Base-by-base conservation (phyloP, 2,113 vertebrate genomes). In the Oreochromis tanganicae region DNA sequence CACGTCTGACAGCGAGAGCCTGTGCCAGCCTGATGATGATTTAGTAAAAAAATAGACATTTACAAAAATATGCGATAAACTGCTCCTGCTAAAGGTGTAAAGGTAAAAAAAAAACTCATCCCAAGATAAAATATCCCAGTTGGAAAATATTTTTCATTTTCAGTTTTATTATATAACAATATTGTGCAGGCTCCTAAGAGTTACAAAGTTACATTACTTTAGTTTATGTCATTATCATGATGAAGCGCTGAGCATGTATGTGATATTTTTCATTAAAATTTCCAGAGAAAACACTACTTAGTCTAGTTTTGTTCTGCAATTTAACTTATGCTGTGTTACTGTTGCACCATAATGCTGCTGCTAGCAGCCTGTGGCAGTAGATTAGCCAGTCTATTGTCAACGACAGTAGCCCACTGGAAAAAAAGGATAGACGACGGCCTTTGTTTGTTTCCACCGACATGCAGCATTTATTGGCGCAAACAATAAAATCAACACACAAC, bases 141-240 rank as follows among this genome's bases (percentile, higher is more conserved):
- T 68, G 36, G 66, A 71, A 71, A 71, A 41, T 24, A 71, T 66
- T 66, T 66, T 66, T 66, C 34, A 71, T 2, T 71, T 71, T 71
- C 66, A 71, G 1, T 24, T 71, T 71, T 71, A 43, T 71, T 71
- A 71, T 24, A 24, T 71, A 13, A 43, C 36, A 71, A 71, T 71
- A 71, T 71, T 71, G 2, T 24, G 12, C 66, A 71, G 36, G 36
- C 36, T 71, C n/a, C 12, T 41, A 43, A 41, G n/a, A 71, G n/a
- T 71, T 71, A 41, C 19, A 63, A 43, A 71, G n/a, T 21, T 43
- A 41, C 36, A 71, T 71, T 43, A 14, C 13, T 46, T 46, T 46
- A 71, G 12, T 71, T 38, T n/a, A 66, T 38, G 34, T 38, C 38
- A 8, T 24, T 14, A 41, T 71, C n/a, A 71, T 43, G 63, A 13